Conservation (phyloP, 1,140 invertebrate genomes). For the Cataglyphis hispanica region DNA sequence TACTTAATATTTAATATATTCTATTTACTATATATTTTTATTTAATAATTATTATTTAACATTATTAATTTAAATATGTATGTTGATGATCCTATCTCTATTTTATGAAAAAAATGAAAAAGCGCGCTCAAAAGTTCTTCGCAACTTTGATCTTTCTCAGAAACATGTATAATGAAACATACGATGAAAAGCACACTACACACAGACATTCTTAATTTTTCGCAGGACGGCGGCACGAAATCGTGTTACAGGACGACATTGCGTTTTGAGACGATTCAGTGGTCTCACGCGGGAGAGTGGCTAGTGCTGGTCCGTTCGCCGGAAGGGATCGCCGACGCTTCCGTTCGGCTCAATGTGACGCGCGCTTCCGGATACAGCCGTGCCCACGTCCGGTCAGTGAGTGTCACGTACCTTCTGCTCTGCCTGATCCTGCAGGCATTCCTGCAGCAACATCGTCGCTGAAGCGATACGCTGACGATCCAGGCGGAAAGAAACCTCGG, state of each 20-base stretch:
- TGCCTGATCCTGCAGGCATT: conserved; percentile 76
- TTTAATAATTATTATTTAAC: too few species aligned
- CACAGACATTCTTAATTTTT: conserved; percentile 68
- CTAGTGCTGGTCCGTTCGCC: conserved; percentile 87
- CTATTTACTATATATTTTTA: too few species aligned
- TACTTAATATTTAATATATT: too few species aligned
- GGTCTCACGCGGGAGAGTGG: conserved; percentile 88
- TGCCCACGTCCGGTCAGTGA: conserved; percentile 79
- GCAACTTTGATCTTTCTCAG: neutral
- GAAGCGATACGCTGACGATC: conserved; percentile 59
- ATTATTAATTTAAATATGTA: neutral
- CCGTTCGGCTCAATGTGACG: conserved; percentile 87
- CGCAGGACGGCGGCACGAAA: conserved; percentile 85
- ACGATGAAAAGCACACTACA: neutral
- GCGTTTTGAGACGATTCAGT: conserved; percentile 86
- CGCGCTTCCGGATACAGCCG: conserved; percentile 84
- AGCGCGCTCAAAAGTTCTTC: neutral
- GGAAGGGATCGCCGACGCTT: conserved; percentile 87
- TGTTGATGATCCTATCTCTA: neutral
- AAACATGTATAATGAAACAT: neutral
- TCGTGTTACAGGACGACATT: conserved; percentile 87
- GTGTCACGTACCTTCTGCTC: conserved; percentile 77
- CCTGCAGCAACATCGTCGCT: conserved; percentile 76
- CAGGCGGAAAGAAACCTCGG: conserved; percentile 36
- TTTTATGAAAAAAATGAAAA: neutral